These are phyloP conservation scores for Dynastes maya DNA, from an alignment of 2,888 invertebrate species.

Conservation along the genomic window DNA sequence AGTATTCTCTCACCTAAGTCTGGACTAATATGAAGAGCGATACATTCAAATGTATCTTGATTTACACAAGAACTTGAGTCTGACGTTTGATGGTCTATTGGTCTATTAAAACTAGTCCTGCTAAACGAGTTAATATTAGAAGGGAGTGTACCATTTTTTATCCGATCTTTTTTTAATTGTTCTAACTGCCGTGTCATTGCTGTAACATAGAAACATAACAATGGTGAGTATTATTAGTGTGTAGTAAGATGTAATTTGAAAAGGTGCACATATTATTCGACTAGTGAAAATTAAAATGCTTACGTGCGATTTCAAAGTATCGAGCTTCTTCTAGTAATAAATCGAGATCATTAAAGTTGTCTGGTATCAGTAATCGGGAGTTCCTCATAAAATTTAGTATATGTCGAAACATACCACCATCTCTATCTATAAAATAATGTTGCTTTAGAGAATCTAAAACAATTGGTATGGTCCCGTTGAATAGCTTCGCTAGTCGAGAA, in stretches of 20 bases:
- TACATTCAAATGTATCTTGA: conserved; percentile 78
- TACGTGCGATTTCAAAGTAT: conserved; percentile 92
- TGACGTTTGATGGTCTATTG: conserved; percentile 58
- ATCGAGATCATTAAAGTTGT: conserved; percentile 89
- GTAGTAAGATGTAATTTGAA: too few relatives aligned
- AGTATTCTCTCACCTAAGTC: conserved; percentile 87
- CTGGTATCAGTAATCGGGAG: conserved; percentile 88
- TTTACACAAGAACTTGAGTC: conserved; percentile 58
- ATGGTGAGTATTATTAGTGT: too few relatives aligned
- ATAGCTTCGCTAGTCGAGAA: conserved; percentile 92
- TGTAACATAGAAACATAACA: conserved; percentile 66
- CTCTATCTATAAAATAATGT: conserved; percentile 98
- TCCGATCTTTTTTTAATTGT: conserved; percentile 80
- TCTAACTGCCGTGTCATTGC: conserved; percentile 84
- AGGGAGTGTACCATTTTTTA: conserved; percentile 72
- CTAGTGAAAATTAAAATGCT: conserved; percentile 69
- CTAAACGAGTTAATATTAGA: conserved; percentile 51
- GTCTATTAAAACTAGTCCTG: conserved; percentile 43
- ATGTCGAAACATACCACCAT: conserved; percentile 98
- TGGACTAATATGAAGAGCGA: conserved; percentile 86
- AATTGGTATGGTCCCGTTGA: conserved; percentile 96
- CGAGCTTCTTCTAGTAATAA: conserved; percentile 91
- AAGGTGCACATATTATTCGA: neutral
- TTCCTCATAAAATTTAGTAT: conserved; percentile 97
- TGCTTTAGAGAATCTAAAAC: conserved; percentile 96